These are phyloP conservation scores for Globodera ellingtonae DNA, from an alignment of 1,140 invertebrate species.

Conservation along the genomic window DNA sequence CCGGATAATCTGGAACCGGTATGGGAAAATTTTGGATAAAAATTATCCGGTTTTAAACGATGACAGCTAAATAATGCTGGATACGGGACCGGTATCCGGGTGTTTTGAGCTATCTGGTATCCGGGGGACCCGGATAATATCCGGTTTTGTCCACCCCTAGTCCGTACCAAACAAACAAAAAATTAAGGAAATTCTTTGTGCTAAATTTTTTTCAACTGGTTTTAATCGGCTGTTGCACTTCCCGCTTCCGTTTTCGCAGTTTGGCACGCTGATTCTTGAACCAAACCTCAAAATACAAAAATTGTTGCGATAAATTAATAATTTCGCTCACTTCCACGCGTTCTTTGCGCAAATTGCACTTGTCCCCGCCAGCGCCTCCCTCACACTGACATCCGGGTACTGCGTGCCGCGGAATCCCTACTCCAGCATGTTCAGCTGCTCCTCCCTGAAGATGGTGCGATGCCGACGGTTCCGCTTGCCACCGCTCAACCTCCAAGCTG, in stretches of 20 bases:
- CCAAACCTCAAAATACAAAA: not conserved
- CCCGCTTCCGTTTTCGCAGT: not conserved
- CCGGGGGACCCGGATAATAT: too few species aligned
- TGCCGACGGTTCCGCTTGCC: conserved; percentile 24
- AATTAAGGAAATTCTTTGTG: too few species aligned
- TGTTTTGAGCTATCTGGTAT: too few species aligned
- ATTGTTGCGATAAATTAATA: not conserved
- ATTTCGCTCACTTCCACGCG: conserved; percentile 78
- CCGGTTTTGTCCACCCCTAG: too few species aligned
- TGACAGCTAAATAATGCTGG: too few species aligned
- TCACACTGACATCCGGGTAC: conserved; percentile 78
- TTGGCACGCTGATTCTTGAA: conserved; percentile 1
- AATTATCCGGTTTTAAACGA: too few species aligned
- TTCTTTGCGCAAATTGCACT: conserved; percentile 88
- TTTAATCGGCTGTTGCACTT: not conserved
- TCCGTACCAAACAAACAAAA: too few species aligned
- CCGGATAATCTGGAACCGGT: too few species aligned
- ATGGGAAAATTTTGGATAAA: too few species aligned
- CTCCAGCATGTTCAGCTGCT: conserved; percentile 91
- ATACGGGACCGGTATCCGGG: too few species aligned
- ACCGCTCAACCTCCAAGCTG: not conserved
- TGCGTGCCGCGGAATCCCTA: conserved; percentile 92
- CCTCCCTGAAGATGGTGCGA: conserved; percentile 82
- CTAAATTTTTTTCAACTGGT: too few species aligned
- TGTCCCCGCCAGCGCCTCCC: conserved; percentile 90